phyloP scores from a whole-genome alignment of 2,888 invertebrate species.

The Axea sp. region DNA sequence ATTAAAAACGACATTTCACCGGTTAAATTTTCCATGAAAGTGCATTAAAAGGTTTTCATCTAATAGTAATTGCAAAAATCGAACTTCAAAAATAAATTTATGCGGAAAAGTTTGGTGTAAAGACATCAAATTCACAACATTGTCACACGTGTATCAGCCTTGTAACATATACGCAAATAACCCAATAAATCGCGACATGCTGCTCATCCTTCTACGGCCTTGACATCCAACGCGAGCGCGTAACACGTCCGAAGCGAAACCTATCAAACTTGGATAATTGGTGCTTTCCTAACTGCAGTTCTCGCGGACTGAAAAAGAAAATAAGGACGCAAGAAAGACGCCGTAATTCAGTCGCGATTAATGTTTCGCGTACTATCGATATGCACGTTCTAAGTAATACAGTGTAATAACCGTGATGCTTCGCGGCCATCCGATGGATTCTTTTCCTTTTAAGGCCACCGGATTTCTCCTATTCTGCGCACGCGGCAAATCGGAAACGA shows the following conservation, averaged over 20 bases:
- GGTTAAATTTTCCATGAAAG: no score
- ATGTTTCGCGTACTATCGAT: conserved; percentile 37
- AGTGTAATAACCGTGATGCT: conserved; percentile 38
- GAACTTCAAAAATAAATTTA: no score
- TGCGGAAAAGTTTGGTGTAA: no score
- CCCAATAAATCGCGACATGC: conserved; percentile 74
- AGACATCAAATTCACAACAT: conserved; percentile 46
- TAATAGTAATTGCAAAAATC: no score
- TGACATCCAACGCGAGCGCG: conserved; percentile 67
- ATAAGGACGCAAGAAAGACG: conserved; percentile 30
- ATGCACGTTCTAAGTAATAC: conserved; percentile 29
- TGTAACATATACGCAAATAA: conserved; percentile 78
- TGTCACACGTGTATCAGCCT: conserved; percentile 66
- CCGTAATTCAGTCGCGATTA: conserved; percentile 30
- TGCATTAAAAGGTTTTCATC: no score
- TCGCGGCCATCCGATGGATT: conserved; percentile 47
- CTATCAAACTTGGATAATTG: conserved; percentile 63
- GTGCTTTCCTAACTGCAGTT: conserved; percentile 64
- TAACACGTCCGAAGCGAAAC: conserved; percentile 35
- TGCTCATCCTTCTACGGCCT: conserved; percentile 73
- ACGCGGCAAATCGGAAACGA: conserved; percentile 50
- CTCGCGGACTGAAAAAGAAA: conserved; percentile 9
- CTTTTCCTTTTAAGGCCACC: conserved; percentile 59
- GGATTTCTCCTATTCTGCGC: conserved; percentile 50
- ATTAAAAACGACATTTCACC: no score